Evolutionary conservation across 1,140 invertebrate species (phyloP), one percentile per base, ranked within the genome.

Genomic region (Mycetomoellerius zeteki): DNA sequence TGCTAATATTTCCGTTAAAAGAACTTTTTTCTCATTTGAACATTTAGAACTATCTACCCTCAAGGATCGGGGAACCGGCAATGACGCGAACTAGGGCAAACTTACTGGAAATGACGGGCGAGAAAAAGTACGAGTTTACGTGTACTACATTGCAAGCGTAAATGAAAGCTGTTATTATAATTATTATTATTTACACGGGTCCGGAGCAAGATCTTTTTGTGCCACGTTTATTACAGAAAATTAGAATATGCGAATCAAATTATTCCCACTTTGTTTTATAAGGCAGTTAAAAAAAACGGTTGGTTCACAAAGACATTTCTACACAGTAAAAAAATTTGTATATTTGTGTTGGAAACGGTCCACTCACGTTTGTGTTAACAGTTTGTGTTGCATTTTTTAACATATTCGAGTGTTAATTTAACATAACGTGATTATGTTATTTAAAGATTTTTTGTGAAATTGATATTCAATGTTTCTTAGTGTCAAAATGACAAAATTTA

Each of bases 21-120:
- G 54, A 21, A 56, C 54, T n/a, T 73, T 73, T 60, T 72, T 72
- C 24, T 84, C 54, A 2, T 84, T 84, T 60, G 19, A 84, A 37
- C 24, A 75, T 60, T 84, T 62, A 50, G 47, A 73, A 24, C 7
- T 73, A 73, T 47, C 69, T 60, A 3, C 21, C 50, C 24, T 58
- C 21, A n/a, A 56, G 7, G 12, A 82, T 82, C 37, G 47, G n/a
- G 19, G 0, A 21, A 33, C 8, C 21, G 33, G 24, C 78, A 82
- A 82, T 73, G 19, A 24, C 14, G 24, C 24, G 60, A 73, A 84
- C 54, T 54, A 60, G 24, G 37, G 5, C 54, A 82, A 73, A 60
- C 30, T 73, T 84, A 73, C 37, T 84, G 37, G 21, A 82, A 73
- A 73, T 47, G 8, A 58, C 62, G n/a, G 43, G 19, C 37, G 12